These are phyloP conservation scores for Microtus richardsoni DNA, from an alignment of 2,113 vertebrate genomes.

Conservation along the genomic window DNA sequence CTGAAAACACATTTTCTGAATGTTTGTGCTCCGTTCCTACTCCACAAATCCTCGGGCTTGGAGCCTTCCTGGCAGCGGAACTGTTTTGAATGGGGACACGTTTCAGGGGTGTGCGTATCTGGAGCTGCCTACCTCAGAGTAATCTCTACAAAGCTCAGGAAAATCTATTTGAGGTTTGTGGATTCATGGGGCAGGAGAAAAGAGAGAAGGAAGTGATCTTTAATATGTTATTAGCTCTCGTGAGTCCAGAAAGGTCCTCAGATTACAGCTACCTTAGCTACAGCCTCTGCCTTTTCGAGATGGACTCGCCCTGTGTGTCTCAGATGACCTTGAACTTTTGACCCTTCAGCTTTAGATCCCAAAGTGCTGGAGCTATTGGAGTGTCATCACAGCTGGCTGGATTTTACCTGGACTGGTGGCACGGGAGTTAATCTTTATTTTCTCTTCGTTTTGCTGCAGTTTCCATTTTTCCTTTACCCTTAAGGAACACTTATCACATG, in stretches of 20 bases:
- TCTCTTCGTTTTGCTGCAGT: not conserved
- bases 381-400: not conserved
- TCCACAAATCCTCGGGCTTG: constrained; percentile 30
- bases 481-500: not conserved
- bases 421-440: not conserved
- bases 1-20: constrained; percentile 75
- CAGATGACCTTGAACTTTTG: not conserved
- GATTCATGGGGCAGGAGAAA: not conserved
- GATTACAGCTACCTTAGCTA: not conserved
- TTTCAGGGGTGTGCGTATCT: not conserved
- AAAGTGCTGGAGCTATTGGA: not conserved
- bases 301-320: not conserved
- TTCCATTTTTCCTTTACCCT: not conserved
- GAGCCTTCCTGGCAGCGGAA: constrained; percentile 51
- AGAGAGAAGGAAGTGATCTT: not conserved
- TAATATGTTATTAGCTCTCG: not conserved
- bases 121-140: not conserved
- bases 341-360: not conserved
- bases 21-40: constrained; percentile 45
- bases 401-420: not conserved
- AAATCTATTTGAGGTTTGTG: not conserved
- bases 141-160: not conserved
- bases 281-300: not conserved
- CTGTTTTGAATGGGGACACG: not conserved
- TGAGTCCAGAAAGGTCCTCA: constrained; percentile 36